These are phyloP conservation scores for Nebria brevicollis DNA, from an alignment of 2,888 invertebrate genomes.

Conservation along the genomic window DNA sequence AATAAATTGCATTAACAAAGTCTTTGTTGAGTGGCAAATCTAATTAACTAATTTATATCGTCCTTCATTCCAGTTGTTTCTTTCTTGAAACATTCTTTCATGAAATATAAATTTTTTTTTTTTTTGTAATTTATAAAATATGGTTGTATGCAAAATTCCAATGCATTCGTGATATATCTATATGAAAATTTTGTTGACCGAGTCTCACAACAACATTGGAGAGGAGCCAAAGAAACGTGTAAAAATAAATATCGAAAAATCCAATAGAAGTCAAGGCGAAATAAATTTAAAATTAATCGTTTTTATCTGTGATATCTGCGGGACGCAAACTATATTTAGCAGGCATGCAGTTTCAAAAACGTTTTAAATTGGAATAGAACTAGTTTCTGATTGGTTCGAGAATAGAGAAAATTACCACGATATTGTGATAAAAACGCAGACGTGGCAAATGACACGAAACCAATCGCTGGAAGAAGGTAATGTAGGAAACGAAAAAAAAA, in stretches of 20 bases:
- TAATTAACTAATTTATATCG: too few relatives aligned
- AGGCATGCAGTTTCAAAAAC: not conserved
- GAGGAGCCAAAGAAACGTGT: not conserved
- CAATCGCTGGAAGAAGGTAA: not conserved
- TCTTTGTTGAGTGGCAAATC: too few relatives aligned
- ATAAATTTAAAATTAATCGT: conserved; percentile 1
- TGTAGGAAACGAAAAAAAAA: not conserved
- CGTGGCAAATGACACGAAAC: not conserved
- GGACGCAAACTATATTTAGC: not conserved
- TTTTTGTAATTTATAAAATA: not conserved
- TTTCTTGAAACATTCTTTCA: too few relatives aligned
- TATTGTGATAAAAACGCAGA: conserved; percentile 1
- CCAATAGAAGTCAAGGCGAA: conserved; percentile 1
- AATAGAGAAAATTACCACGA: not conserved
- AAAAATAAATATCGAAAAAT: not conserved
- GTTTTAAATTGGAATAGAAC: not conserved
- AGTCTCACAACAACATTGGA: not conserved
- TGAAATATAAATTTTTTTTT: too few relatives aligned
- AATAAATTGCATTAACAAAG: too few relatives aligned
- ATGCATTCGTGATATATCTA: not conserved
- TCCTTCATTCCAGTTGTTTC: too few relatives aligned
- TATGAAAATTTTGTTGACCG: not conserved
- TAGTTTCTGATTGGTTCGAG: not conserved
- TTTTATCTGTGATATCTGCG: not conserved
- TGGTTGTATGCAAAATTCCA: not conserved